Base-by-base conservation (phyloP, 2,888 invertebrate species). In the Siphlonurus alternatus region DNA sequence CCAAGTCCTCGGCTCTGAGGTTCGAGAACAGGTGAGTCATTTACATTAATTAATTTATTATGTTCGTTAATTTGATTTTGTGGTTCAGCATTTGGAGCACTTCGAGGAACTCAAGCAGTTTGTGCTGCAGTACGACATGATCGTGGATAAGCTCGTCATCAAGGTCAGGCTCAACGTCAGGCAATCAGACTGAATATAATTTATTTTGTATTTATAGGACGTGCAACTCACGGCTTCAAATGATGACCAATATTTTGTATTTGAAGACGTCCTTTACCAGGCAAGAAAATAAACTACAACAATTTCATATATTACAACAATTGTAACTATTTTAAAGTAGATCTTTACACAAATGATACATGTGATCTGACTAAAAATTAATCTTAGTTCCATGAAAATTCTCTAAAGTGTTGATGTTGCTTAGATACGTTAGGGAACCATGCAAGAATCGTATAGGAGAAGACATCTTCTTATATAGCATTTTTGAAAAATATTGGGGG, bases 191-290 rank as follows among this genome's bases (percentile, higher is more conserved):
- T n/a, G n/a, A n/a, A n/a, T n/a, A 38, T 5, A 38, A 38, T 15
- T 10, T 10, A 38, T 5, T 38, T 38, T 51, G 61, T 65, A 64
- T 56, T 69, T 72, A 25, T 68, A 83, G 82, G 97, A 97, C 74
- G 91, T 97, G 7, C 94, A 94, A 75, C 76, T 96, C 66, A 97
- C 96, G 0, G 94, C 96, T 0, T 93, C 94, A 10, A 97, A 97
- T 75, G 96, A 97, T 73, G 96, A 97, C 75, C 96, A 96, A 74
- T 96, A 96, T 74, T 97, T 97, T 74, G 95, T 97, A 0, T 97
- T 95, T 74, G 96, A 97, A 79, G 97, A 97, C 76, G 85, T 94
- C 64, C 77, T 97, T 1, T 94, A 94, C 75, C 95, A 96, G 81
- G 89, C 90, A 73, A 68, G 24, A 38, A 62, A 56, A 15, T 63